phyloP scores from a whole-genome alignment of 2,113 vertebrate genomes.

The Ptyas mucosa region DNA sequence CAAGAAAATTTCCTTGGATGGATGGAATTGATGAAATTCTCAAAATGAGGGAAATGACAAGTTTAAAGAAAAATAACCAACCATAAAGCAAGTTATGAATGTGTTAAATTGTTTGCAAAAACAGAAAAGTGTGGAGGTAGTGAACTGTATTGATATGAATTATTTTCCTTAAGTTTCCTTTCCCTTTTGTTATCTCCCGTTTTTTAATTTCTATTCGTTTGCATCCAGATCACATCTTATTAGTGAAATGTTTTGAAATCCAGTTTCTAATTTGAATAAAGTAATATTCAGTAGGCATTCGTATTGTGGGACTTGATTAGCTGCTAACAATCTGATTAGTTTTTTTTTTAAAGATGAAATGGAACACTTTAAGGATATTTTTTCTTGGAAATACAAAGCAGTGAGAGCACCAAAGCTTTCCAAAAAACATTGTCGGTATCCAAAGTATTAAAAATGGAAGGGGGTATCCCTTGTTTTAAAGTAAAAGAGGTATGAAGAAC shows the following conservation, averaged over 20 bases:
- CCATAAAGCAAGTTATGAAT: neutral
- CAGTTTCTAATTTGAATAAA: neutral
- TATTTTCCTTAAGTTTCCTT: neutral
- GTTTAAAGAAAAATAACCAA: neutral
- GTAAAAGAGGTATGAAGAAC: slow-evolving; percentile 62
- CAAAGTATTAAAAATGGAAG: slow-evolving; percentile 25
- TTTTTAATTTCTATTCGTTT: neutral
- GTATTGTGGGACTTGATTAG: neutral
- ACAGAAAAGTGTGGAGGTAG: neutral
- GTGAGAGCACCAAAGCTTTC: neutral
- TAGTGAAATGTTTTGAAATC: neutral
- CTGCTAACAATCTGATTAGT: neutral
- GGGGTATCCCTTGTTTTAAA: slow-evolving; percentile 44
- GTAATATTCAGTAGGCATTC: neutral
- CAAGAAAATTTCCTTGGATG: neutral
- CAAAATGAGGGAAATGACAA: neutral
- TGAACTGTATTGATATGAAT: neutral
- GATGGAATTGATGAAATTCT: neutral
- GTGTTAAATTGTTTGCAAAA: neutral
- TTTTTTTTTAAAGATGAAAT: neutral
- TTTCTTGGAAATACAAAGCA: neutral
- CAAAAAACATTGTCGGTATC: slow-evolving; percentile 44
- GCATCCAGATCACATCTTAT: neutral
- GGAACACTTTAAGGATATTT: neutral
- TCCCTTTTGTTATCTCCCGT: neutral